Evolutionary conservation across 2,113 vertebrate genomes (phyloP), one percentile per base, ranked within the genome.

Genomic region (Silurus meridionalis): DNA sequence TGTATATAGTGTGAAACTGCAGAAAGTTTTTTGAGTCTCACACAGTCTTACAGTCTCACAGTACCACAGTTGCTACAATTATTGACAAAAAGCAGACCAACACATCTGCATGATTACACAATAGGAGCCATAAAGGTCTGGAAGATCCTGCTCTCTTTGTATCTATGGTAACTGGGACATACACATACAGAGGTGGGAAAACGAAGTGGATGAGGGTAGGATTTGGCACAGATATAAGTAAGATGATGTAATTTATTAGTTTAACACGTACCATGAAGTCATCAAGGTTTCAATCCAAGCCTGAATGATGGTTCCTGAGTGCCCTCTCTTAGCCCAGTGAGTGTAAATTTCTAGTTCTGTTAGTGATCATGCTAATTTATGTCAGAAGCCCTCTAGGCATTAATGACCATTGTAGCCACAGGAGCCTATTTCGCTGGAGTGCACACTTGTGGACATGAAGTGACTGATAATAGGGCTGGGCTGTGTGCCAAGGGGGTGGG

Each of bases 131-230:
- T 82, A 46, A 60, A 64, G 14, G 66, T 77, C 28, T 72, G 74
- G 52, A 81, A 78, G 80, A 82, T 66, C 69, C 48, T n/a, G 10
- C 61, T 80, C 71, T 57, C 55, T 63, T 84, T 67, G 57, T 79
- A 81, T 88, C 71, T 79, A 64, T 88, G 64, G 52, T 92, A 93
- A 94, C 89, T 94, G 92, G 93, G 94, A 93, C 93, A 94, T 85
- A 25, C 82, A 86, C 86, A 64, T 78, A 81, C 60, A 74, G 55
- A 66, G 50, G 37, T 46, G 75, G 82, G 71, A 58, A 14, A 83
- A 58, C n/a, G 2, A 8, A 48, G 78, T 7, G 61, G 23, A 57
- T 81, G 21, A 85, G 66, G 86, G 19, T 37, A 72, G 81, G 85
- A 21, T 21, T 69, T 87, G 87, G 81, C 87, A 87, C 57, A 82